Base-by-base conservation (phyloP, 2,113 vertebrate genomes). In the Illadopsis cleaveri region DNA sequence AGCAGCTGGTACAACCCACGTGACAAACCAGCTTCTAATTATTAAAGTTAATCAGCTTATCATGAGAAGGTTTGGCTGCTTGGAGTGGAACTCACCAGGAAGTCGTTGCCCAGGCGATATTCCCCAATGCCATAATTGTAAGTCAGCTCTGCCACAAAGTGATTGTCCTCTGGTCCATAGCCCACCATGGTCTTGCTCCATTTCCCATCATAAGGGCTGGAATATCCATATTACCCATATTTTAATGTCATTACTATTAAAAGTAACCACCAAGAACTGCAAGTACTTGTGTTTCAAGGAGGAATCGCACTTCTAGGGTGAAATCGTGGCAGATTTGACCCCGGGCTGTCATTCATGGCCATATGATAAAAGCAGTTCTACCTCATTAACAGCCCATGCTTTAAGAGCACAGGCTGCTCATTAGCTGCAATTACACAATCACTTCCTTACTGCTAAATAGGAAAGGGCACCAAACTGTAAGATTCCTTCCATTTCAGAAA, bases 171-270 rank as follows among this genome's bases (percentile, higher is more conserved):
- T 53, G 99, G 98, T 25, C 99, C 99, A 5, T 98, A 99, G 33
- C 99, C 99, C 90, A 99, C 98, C 99, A 99, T 99, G 2, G 99
- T 99, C 98, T 99, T 99, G 97, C 99, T 99, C 99, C 99, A 99
- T 70, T 98, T 99, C 28, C 99, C 99, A 97, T 99, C 99, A 42
- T 99, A 99, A 30, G 99, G 99, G 20, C 99, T 99, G 93, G 48
- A 95, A 97, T 15, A 95, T 61, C 44, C 68, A 35, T 0, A 82
- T 72, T 20, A 91, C 48, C 48, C 65, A 12, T 1, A 79, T 72
- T 65, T 84, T 73, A 60, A 48, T 48, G 7, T 2, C 65, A 8
- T 2, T 8, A 73, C 21, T 5, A 25, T 35, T 23, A 71, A 24
- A 82, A 68, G 86, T 0, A 92, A 51, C 76, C 64, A 47, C 2